Evolutionary conservation across 2,888 invertebrate species (phyloP).

Genomic region (Gandaritis pyraliata): DNA sequence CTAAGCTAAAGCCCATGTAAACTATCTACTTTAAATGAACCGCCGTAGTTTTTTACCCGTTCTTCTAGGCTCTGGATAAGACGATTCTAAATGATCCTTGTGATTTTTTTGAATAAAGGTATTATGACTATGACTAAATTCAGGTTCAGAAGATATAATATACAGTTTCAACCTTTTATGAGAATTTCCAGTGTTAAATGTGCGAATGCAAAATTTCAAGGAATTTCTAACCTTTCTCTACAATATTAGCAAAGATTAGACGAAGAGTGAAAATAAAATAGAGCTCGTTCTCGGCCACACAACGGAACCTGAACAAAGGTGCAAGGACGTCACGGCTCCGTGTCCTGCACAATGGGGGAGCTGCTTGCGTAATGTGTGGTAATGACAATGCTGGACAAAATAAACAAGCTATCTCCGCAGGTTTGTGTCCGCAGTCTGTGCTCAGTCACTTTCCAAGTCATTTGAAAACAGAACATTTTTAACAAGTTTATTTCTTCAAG

Average conservation of each 20-base stretch:
- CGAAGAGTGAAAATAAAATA: conserved; percentile 12
- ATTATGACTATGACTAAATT: no score
- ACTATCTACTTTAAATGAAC: no score
- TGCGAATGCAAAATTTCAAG: not conserved
- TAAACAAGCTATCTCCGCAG: conserved; percentile 7
- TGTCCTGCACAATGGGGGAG: conserved; percentile 52
- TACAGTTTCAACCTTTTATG: no score
- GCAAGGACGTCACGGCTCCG: conserved; percentile 68
- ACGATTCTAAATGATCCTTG: no score
- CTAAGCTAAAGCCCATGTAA: not conserved
- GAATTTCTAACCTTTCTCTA: not conserved
- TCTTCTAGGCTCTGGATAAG: no score
- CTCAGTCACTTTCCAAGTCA: not conserved
- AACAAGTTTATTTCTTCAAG: no score
- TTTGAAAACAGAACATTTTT: not conserved
- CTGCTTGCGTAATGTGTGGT: conserved; percentile 17
- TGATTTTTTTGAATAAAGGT: no score
- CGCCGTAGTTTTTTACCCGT: no score
- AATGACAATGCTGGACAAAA: conserved; percentile 22
- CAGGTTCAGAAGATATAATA: no score
- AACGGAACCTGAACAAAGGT: conserved; percentile 55
- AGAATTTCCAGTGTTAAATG: no score
- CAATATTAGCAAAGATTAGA: not conserved
- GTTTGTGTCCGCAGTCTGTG: no score
- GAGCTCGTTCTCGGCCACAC: conserved; percentile 38